Percentiles rank a stretch among this genome's conserved stretches.
Conservation (phyloP, 2,113 vertebrate genomes). For the Macaca nemestrina region DNA sequence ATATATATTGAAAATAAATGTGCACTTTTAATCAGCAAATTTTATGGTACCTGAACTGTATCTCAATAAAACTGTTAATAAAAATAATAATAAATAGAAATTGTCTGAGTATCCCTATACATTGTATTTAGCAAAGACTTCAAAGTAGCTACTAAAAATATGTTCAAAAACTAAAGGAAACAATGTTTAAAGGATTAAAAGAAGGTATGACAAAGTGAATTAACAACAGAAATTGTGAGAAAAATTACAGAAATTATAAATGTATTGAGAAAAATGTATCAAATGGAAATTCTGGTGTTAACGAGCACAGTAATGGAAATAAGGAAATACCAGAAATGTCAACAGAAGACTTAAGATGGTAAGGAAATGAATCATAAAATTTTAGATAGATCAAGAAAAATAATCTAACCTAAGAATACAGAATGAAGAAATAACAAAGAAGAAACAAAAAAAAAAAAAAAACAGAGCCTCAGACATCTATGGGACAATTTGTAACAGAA, state of each 20-base stretch:
- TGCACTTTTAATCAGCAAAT: not conserved
- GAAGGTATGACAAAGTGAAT: not conserved
- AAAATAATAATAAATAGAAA: not conserved
- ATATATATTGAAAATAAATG: not conserved
- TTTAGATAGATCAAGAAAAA: not conserved
- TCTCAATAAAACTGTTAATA: not conserved
- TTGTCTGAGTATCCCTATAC: not conserved
- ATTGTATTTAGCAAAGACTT: not conserved
- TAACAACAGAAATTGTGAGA: not conserved
- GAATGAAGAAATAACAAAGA: not conserved
- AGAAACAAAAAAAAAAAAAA: not conserved
- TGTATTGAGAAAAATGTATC: not conserved
- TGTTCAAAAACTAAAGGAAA: not conserved
- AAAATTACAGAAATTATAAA: not conserved
- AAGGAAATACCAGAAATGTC: not conserved
- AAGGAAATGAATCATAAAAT: not conserved
- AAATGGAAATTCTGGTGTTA: not conserved
- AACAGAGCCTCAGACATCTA: not conserved
- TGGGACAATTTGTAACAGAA: not conserved
- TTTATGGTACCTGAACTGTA: not conserved
- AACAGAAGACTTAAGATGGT: not conserved
- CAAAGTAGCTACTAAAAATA: not conserved
- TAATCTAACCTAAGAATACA: not conserved
- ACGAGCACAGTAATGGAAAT: not conserved
- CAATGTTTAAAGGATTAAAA: not conserved